Evolutionary conservation across 2,888 invertebrate species (phyloP), one percentile per base, ranked within the genome.

Genomic region (Digitonthophagus gazella): DNA sequence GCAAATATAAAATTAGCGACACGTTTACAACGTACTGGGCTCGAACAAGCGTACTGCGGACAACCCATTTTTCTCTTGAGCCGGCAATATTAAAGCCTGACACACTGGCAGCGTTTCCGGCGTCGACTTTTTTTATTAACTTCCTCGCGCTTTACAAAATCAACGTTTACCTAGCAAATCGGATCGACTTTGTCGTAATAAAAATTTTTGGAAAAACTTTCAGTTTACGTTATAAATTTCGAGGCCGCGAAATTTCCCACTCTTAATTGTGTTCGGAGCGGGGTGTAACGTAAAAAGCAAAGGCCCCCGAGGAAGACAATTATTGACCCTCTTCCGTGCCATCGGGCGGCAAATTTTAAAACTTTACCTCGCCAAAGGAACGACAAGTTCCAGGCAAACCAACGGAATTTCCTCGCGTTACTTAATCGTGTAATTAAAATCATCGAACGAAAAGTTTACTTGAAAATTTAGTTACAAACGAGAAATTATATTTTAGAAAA

Each of bases 1-100:
- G 18, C 61, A 61, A 61, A 61, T 61, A 61, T 61, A 61, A 61
- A 61, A 61, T 61, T 61, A 61, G 61, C 61, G 61, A 61, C 61
- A 61, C 15, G 61, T 16, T 61, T 61, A 8, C 18, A 61, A 20
- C n/a, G 61, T 6, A 61, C 18, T 20, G 18, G 18, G 57, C 20
- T 16, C 3, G 14, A 61, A 61, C 61, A 61, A 61, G 61, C 61
- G 61, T 61, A 61, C 16, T 1, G 61, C 61, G 61, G 61, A 61
- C 61, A 19, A 18, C 4, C 61, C 61, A 61, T 61, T 61, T 61
- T 61, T 61, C 61, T 61, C 20, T 3, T 18, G 19, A 18, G 18
- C 20, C 14, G 19, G 61, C 61, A 2, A 61, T 20, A 18, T 18
- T 18, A 61, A n/a, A 58, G 18, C 8, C 15, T 15, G 58, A 61